Percentiles rank a stretch among this genome's conserved stretches.
Evolutionary conservation across 53 echinoderm and acorn worm species (phyloP).

Genomic region (Mesocentrotus franciscanus): DNA sequence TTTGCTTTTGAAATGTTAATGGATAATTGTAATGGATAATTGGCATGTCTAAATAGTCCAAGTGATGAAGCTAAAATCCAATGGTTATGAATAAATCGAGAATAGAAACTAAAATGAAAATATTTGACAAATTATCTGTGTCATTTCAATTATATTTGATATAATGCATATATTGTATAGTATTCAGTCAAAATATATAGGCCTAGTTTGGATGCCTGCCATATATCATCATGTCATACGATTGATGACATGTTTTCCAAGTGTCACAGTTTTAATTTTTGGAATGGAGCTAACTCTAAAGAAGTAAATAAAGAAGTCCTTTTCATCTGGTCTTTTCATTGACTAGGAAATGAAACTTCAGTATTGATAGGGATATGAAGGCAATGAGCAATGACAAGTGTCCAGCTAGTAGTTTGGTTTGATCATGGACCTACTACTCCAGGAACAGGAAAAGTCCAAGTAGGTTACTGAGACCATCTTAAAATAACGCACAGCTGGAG

Average conservation of each 20-base stretch:
- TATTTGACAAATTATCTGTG: not conserved
- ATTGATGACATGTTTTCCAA: not conserved
- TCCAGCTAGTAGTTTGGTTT: conserved; percentile 20
- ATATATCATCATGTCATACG: not conserved
- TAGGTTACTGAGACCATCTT: conserved; percentile 32
- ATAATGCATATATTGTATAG: not conserved
- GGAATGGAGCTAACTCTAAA: not conserved
- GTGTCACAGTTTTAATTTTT: not conserved
- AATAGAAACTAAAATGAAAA: no score
- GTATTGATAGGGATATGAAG: not conserved
- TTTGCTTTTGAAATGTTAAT: not conserved
- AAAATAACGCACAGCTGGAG: conserved; percentile 33
- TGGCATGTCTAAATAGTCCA: not conserved
- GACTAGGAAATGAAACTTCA: not conserved
- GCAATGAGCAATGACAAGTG: conserved; percentile 29
- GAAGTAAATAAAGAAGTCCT: not conserved
- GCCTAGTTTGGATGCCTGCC: not conserved
- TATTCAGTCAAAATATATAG: not conserved
- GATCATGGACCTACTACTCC: no score
- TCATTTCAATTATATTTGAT: not conserved
- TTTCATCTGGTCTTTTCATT: not conserved
- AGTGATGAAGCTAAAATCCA: not conserved
- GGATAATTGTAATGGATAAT: no score
- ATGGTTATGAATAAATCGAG: not conserved
- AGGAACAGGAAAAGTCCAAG: conserved; percentile 44